phyloP scores from a whole-genome alignment of 1,140 invertebrate species.

The Chlorops oryzae region DNA sequence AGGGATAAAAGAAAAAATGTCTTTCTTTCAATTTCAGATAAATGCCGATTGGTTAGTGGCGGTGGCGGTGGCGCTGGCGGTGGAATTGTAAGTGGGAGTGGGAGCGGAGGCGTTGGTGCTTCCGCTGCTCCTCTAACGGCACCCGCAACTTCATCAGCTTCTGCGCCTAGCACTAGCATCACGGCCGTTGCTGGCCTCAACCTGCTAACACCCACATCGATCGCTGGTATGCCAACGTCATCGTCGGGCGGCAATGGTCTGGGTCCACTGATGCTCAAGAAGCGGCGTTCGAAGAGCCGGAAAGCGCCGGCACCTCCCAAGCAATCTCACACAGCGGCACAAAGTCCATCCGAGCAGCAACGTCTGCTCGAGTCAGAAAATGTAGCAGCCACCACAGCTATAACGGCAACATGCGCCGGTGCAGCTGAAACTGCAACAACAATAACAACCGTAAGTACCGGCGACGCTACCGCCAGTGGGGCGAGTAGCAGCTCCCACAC shows the following conservation, averaged over 20 bases:
- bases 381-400: conserved; percentile 17
- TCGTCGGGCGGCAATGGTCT: conserved; percentile 54
- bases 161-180: conserved; percentile 31
- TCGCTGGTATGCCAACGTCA: conserved; percentile 45
- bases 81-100: conserved; percentile 7
- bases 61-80: conserved; percentile 3
- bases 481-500: conserved; percentile 13
- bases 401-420: neutral
- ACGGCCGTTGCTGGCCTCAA: conserved; percentile 41
- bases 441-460: conserved; percentile 14
- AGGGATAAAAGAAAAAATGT: too few relatives aligned
- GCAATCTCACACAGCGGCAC: conserved; percentile 34
- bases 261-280: conserved; percentile 60
- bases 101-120: conserved; percentile 17
- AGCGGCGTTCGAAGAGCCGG: conserved; percentile 64
- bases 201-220: conserved; percentile 33
- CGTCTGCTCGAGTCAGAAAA: conserved; percentile 39
- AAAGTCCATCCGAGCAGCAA: conserved; percentile 31
- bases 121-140: conserved; percentile 13
- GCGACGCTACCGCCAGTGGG: conserved; percentile 14
- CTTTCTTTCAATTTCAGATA: too few relatives aligned
- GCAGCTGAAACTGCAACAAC: conserved; percentile 4
- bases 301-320: conserved; percentile 58
- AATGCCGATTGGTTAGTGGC: neutral
- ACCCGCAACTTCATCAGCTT: conserved; percentile 31